A percentile compares a stretch with the other conserved stretches of the same genome.
These are phyloP conservation scores for Agrotis segetum DNA, from an alignment of 2,888 invertebrate species.

Conservation along the genomic window DNA sequence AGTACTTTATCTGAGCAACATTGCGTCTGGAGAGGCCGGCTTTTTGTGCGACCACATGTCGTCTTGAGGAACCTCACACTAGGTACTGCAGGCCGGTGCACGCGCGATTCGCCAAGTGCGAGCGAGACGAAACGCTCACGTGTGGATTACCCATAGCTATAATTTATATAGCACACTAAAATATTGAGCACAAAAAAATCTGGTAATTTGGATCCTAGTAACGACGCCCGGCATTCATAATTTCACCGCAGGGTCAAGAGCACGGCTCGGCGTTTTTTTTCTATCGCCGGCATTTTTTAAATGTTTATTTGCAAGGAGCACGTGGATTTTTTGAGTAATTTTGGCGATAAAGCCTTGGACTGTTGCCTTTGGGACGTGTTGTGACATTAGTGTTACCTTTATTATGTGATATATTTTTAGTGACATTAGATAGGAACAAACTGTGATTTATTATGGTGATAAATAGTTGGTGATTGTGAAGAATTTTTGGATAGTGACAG, in stretches of 20 bases:
- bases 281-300: slow-evolving; percentile 81
- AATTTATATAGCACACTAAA: slow-evolving; percentile 88
- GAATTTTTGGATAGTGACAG: slow-evolving; percentile 85
- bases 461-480: slow-evolving; percentile 84
- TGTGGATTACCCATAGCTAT: slow-evolving; percentile 85
- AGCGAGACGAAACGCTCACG: slow-evolving; percentile 84
- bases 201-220: slow-evolving; percentile 90
- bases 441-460: slow-evolving; percentile 91
- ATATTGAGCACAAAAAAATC: slow-evolving; percentile 90
- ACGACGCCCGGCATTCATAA: slow-evolving; percentile 89
- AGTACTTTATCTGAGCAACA: slow-evolving; percentile 71
- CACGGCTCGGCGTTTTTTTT: slow-evolving; percentile 85
- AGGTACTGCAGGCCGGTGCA: slow-evolving; percentile 83
- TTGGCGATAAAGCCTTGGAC: slow-evolving; percentile 86
- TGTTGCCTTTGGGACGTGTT: slow-evolving; percentile 90
- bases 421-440: slow-evolving; percentile 89
- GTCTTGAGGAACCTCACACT: slow-evolving; percentile 73
- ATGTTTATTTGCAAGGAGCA: slow-evolving; percentile 87
- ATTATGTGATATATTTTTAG: slow-evolving; percentile 89
- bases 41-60: slow-evolving; percentile 86
- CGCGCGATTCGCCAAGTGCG: slow-evolving; percentile 84
- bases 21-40: slow-evolving; percentile 79
- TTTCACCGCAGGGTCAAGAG: slow-evolving; percentile 89
- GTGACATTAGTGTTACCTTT: slow-evolving; percentile 89
- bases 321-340: slow-evolving; percentile 88